phyloP scores from a whole-genome alignment of 1,140 invertebrate species.

The Panagrolaimus sp. region DNA sequence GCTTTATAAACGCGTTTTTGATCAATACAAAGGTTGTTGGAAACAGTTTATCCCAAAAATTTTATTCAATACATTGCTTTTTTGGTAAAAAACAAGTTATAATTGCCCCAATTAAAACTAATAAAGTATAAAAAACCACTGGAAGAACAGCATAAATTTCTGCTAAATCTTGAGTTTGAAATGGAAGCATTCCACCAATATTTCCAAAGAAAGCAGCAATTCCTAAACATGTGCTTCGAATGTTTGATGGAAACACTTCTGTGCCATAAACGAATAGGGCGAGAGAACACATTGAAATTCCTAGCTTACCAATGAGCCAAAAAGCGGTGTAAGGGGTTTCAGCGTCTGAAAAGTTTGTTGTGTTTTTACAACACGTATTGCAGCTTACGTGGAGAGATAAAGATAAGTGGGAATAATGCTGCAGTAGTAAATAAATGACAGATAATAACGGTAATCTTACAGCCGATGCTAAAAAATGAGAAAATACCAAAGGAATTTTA shows the following conservation, averaged over 20 bases:
- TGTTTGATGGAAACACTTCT: not conserved
- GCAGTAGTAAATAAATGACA: not conserved
- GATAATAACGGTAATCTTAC: not conserved
- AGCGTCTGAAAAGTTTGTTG: not conserved
- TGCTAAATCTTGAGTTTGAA: not conserved
- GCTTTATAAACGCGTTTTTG: no score
- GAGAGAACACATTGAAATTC: not conserved
- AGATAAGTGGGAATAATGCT: not conserved
- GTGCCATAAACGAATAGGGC: not conserved
- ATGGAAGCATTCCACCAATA: not conserved
- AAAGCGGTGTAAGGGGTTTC: not conserved
- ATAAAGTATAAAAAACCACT: no score
- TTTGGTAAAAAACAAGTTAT: no score
- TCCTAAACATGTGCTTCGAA: conserved; percentile 2
- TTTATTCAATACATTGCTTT: no score
- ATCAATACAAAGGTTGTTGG: no score
- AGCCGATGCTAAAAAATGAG: not conserved
- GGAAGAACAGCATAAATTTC: no score
- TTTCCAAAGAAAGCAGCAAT: not conserved
- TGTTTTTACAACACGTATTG: no score
- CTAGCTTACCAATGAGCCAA: not conserved
- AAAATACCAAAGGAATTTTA: not conserved
- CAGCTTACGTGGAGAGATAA: not conserved
- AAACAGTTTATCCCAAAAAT: no score
- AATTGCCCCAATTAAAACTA: no score